Conservation (phyloP, 53 echinoderm and acorn worm species). For the Paracentrotus lividus region DNA sequence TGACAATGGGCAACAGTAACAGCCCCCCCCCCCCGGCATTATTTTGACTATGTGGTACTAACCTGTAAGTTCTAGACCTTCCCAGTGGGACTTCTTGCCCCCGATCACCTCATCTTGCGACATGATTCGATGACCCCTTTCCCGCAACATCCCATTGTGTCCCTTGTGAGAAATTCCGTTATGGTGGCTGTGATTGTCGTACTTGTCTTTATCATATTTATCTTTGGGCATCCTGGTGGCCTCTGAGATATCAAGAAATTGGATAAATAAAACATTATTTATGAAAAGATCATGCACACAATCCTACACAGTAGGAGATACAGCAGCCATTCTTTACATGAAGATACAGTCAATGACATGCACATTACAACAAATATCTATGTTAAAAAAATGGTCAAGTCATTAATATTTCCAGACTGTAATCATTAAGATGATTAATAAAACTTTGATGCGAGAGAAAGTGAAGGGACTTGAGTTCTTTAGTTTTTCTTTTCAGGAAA, state of each 20-base stretch:
- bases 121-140: conserved; percentile 92
- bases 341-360: too few species aligned
- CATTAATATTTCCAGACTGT: too few species aligned
- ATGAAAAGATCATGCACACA: neutral
- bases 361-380: too few species aligned
- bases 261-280: neutral
- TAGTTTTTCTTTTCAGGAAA: too few species aligned
- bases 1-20: too few species aligned
- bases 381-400: too few species aligned
- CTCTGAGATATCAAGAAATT: conserved; percentile 36
- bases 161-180: conserved; percentile 49
- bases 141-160: conserved; percentile 63
- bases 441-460: too few species aligned
- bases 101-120: conserved; percentile 95
- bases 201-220: conserved; percentile 84
- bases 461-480: too few species aligned
- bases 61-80: conserved; percentile 91
- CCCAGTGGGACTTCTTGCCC: conserved; percentile 97
- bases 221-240: conserved; percentile 96
- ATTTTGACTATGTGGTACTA: neutral
- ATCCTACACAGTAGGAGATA: neutral
- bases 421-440: too few species aligned
- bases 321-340: too few species aligned
- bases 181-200: conserved; percentile 75
- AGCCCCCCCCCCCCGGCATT: too few species aligned